phyloP scores from a whole-genome alignment of 2,113 vertebrate species.

The Fulmarus glacialis region DNA sequence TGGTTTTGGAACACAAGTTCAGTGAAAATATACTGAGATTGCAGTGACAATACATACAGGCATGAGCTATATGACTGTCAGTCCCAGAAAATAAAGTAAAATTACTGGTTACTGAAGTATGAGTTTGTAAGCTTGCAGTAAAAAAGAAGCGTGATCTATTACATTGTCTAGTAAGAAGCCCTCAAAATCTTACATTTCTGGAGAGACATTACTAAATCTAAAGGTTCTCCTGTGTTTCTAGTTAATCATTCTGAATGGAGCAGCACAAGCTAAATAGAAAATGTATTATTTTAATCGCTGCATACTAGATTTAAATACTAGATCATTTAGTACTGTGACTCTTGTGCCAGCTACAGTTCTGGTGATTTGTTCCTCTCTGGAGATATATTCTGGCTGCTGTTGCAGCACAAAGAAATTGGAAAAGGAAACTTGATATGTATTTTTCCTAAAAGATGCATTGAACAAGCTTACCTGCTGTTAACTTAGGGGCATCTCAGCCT shows the following conservation, averaged over 20 bases:
- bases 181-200: background rate
- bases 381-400: background rate
- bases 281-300: background rate
- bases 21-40: background rate
- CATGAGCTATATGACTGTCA: background rate
- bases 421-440: background rate
- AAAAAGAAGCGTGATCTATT: background rate
- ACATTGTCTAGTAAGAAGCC: background rate
- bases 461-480: background rate
- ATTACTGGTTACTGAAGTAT: background rate
- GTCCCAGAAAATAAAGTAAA: background rate
- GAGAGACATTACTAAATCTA: background rate
- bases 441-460: background rate
- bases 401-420: constrained; percentile 7
- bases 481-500: constrained; percentile 34
- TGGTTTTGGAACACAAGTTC: background rate
- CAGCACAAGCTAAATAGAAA: background rate
- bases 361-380: background rate
- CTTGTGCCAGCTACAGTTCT: background rate
- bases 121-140: background rate
- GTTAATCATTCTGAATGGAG: background rate
- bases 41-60: background rate
- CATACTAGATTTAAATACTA: background rate
- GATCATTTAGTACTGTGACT: background rate
- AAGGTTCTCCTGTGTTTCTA: background rate